Evolutionary conservation across 2,888 invertebrate species (phyloP).

Genomic region (Noctua janthina): DNA sequence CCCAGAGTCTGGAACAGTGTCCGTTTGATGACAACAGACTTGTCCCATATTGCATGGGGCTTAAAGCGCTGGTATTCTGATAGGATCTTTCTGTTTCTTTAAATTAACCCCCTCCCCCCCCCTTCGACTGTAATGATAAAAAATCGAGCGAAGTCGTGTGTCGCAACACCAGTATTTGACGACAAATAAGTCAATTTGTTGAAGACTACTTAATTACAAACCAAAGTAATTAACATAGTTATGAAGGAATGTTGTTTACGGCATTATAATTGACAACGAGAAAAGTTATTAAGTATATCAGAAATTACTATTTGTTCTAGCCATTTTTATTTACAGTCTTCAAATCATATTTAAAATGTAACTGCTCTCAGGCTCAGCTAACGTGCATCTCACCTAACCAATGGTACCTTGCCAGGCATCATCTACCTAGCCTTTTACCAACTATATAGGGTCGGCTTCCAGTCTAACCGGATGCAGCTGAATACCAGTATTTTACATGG

Average conservation of each 20-base stretch:
- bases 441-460: too few relatives aligned
- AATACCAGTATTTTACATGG: too few relatives aligned
- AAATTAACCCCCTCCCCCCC: neutral
- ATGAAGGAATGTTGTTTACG: slow-evolving; percentile 48
- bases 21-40: too few relatives aligned
- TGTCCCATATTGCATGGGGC: too few relatives aligned
- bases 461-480: too few relatives aligned
- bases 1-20: too few relatives aligned
- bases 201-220: slow-evolving; percentile 39
- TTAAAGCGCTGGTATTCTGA: too few relatives aligned
- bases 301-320: neutral
- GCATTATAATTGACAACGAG: slow-evolving; percentile 39
- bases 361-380: neutral
- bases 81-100: neutral
- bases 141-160: neutral
- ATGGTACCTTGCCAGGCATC: neutral
- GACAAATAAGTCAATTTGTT: slow-evolving; percentile 36
- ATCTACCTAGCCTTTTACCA: too few relatives aligned
- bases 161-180: neutral
- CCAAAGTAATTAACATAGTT: slow-evolving; percentile 47
- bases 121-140: too few relatives aligned
- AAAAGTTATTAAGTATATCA: slow-evolving; percentile 24
- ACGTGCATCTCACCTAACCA: neutral
- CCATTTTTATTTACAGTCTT: slow-evolving; percentile 14
- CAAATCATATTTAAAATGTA: slow-evolving; percentile 6